Evolutionary conservation across 2,888 invertebrate species (phyloP).

Genomic region (Cephalotes varians): DNA sequence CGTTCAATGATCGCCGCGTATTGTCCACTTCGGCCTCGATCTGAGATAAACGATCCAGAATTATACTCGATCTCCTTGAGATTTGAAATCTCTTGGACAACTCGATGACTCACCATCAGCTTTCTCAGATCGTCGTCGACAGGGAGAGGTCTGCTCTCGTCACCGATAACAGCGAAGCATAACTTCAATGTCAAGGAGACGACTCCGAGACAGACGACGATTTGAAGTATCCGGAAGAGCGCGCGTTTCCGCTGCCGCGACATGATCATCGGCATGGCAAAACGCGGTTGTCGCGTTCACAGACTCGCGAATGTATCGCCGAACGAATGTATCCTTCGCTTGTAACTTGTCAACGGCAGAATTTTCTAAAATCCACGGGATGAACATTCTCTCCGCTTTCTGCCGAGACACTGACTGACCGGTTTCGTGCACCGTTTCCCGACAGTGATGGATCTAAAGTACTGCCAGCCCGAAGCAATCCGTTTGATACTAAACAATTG

Average conservation of each 20-base stretch:
- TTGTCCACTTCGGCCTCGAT: constrained; percentile 86
- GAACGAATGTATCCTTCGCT: background rate
- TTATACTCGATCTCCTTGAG: background rate
- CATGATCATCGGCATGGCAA: constrained; percentile 40
- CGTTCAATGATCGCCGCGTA: constrained; percentile 81
- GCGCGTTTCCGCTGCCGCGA: constrained; percentile 42
- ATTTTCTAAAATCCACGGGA: constrained; percentile 37
- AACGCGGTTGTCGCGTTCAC: background rate
- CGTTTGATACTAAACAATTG: background rate
- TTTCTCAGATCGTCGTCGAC: constrained; percentile 40
- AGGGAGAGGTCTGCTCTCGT: constrained; percentile 45
- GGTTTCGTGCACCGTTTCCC: constrained; percentile 60
- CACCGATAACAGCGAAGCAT: constrained; percentile 8
- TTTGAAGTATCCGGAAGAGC: constrained; percentile 40
- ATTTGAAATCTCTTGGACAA: background rate
- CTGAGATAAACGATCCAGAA: constrained; percentile 67
- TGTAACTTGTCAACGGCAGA: background rate
- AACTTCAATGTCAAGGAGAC: constrained; percentile 51
- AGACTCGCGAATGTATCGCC: background rate
- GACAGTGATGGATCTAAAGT: constrained; percentile 68
- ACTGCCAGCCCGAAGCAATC: constrained; percentile 52
- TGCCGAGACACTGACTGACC: constrained; percentile 65
- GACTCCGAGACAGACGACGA: constrained; percentile 19
- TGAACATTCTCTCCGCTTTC: constrained; percentile 57
- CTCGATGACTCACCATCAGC: constrained; percentile 67